These are phyloP conservation scores for Pipra filicauda DNA, from an alignment of 2,113 vertebrate genomes.

Conservation along the genomic window DNA sequence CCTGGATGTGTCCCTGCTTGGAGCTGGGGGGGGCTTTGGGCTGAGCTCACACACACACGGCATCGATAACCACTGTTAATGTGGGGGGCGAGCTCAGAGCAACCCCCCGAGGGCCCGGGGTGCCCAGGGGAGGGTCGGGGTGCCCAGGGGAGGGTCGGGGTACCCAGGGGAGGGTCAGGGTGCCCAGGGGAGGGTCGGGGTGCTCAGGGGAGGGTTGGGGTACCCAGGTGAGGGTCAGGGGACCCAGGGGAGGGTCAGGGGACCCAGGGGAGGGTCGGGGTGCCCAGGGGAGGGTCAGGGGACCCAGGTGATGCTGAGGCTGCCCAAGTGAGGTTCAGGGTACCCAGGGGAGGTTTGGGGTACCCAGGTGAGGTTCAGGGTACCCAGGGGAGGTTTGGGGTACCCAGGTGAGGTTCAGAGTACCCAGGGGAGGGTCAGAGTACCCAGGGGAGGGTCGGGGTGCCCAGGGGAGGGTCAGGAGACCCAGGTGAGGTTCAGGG, in stretches of 20 bases:
- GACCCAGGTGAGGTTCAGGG: no score
- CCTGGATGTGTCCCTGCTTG: fast-evolving
- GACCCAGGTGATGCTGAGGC: not conserved
- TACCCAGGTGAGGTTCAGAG: not conserved
- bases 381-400: not conserved
- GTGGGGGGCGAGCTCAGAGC: not conserved
- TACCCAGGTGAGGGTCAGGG: no score
- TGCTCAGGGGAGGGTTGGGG: no score
- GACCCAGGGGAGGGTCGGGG: no score
- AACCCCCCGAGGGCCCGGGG: not conserved
- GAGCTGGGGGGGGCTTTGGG: not conserved
- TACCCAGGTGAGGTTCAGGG: not conserved
- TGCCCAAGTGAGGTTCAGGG: not conserved
- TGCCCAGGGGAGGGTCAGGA: not conserved
- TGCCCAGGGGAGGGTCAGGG: no score
- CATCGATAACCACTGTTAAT: fast-evolving
- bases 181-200: not conserved
- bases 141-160: not conserved
- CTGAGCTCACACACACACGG: not conserved
- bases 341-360: no score
- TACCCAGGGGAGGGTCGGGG: not conserved
- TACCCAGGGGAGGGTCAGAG: no score
- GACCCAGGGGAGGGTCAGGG: not conserved
- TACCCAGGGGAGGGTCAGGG: not conserved
- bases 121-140: not conserved